phyloP scores from a whole-genome alignment of 2,113 vertebrate species.

The Nothoprocta pentlandii region DNA sequence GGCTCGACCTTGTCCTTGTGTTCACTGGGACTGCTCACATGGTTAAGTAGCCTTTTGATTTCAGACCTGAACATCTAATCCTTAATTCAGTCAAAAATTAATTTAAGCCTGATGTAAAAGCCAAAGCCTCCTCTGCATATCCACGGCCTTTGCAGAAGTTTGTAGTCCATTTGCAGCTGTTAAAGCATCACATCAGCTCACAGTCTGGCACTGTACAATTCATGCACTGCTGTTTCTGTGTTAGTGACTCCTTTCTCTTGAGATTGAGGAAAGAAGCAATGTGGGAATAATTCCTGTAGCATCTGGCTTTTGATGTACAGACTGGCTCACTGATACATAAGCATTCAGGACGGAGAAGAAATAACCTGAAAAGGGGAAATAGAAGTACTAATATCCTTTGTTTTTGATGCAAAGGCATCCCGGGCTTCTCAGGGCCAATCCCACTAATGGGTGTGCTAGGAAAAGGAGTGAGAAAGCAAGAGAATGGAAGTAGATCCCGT shows the following conservation, averaged over 20 bases:
- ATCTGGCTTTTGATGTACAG: background rate
- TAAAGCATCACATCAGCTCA: background rate
- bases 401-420: background rate
- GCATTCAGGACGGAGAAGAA: background rate
- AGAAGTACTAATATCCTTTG: background rate
- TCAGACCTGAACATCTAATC: background rate
- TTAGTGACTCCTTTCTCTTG: background rate
- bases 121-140: background rate
- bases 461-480: rapidly evolving
- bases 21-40: background rate
- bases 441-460: background rate
- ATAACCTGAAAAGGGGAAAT: background rate
- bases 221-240: background rate
- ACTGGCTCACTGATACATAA: background rate
- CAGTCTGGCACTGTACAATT: background rate
- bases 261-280: background rate
- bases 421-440: background rate
- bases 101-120: background rate
- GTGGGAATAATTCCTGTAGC: background rate
- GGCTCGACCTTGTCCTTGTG: no score
- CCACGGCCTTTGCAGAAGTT: background rate
- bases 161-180: background rate
- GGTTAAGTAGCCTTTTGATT: background rate
- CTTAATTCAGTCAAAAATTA: background rate
- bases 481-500: background rate